A percentile compares a stretch with the other conserved stretches of the same genome.
These are phyloP conservation scores for Ornithoptera alexandrae DNA, from an alignment of 2,888 invertebrate species.

Conservation along the genomic window DNA sequence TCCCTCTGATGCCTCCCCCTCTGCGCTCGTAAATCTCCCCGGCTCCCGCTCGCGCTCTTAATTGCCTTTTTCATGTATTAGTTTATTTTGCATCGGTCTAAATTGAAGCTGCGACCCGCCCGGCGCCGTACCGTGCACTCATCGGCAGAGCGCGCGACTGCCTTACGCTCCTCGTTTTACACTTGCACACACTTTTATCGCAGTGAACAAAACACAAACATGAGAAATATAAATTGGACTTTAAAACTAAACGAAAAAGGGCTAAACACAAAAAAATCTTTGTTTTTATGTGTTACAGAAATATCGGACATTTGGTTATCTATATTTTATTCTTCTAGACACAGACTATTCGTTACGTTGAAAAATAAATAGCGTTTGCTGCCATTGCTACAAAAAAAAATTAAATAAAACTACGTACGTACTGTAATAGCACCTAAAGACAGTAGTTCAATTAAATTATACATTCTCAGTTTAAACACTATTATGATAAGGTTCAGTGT, in stretches of 20 bases:
- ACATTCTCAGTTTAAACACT: neutral
- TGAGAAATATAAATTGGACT: too few relatives aligned
- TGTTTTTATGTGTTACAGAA: too few relatives aligned
- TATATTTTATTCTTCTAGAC: too few relatives aligned
- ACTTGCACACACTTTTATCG: neutral
- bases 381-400: too few relatives aligned
- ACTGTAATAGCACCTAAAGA: too few relatives aligned
- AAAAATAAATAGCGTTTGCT: too few relatives aligned
- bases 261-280: too few relatives aligned
- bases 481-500: neutral
- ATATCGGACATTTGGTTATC: too few relatives aligned
- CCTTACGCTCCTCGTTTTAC: constrained; percentile 2
- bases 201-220: too few relatives aligned
- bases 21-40: constrained; percentile 44
- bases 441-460: neutral
- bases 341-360: too few relatives aligned
- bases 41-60: constrained; percentile 36
- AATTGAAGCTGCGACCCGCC: constrained; percentile 17
- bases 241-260: too few relatives aligned
- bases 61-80: constrained; percentile 40
- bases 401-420: too few relatives aligned
- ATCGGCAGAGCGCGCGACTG: constrained; percentile 7
- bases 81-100: constrained; percentile 26
- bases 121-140: constrained; percentile 20
- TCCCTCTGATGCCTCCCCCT: constrained; percentile 49